These are phyloP conservation scores for Chymomyza amoena DNA, from an alignment of 2,888 invertebrate genomes.

Conservation along the genomic window DNA sequence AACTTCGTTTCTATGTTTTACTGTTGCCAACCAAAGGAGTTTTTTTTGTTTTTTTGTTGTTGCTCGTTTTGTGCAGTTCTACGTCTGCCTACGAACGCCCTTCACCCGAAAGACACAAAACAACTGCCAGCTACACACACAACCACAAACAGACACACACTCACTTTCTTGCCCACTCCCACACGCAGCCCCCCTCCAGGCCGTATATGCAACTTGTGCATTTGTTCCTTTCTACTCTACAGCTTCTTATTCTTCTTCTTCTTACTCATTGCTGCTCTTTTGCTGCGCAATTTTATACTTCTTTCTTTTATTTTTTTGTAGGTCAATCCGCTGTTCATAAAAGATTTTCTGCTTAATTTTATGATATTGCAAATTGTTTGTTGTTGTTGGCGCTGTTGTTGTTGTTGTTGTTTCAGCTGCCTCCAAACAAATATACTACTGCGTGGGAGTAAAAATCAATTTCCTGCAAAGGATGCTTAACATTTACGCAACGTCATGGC, in stretches of 20 bases:
- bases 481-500: constrained; percentile 9
- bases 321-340: constrained; percentile 1
- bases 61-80: neutral
- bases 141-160: too few species aligned
- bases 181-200: neutral
- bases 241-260: neutral
- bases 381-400: neutral
- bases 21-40: constrained; percentile 20
- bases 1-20: constrained; percentile 4
- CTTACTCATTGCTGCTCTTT: neutral
- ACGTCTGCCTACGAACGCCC: constrained; percentile 16
- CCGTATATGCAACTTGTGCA: constrained; percentile 14
- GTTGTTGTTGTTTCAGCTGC: neutral
- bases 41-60: neutral
- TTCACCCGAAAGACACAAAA: constrained; percentile 11
- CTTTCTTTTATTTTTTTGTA: constrained; percentile 3
- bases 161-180: neutral
- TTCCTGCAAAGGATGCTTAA: constrained; percentile 1
- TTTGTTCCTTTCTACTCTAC: neutral
- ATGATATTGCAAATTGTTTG: neutral
- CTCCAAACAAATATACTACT: neutral
- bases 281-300: neutral
- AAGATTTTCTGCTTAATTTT: neutral
- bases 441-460: neutral
- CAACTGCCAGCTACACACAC: neutral